Evolutionary conservation across 2,113 vertebrate genomes (phyloP).

Genomic region (Menura novaehollandiae): DNA sequence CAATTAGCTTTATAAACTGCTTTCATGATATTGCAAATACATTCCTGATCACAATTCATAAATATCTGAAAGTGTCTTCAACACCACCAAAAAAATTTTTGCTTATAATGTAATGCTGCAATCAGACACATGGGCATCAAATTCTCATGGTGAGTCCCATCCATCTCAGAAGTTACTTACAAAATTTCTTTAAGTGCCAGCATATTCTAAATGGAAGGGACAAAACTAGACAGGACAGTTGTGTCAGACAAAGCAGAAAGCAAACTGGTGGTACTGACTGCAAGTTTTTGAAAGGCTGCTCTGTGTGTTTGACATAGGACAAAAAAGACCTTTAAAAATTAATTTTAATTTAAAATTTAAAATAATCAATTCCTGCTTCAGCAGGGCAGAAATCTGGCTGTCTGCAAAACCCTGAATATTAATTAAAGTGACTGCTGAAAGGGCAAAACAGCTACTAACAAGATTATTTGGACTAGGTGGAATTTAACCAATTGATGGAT

Average conservation of each 20-base stretch:
- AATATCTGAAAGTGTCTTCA: neutral
- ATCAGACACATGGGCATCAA: neutral
- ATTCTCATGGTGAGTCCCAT: rapidly evolving
- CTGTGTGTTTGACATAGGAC: neutral
- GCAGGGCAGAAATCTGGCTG: neutral
- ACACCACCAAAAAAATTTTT: neutral
- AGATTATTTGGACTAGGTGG: constrained; percentile 48
- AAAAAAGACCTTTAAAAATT: neutral
- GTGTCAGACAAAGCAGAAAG: neutral
- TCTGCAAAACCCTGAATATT: constrained; percentile 15
- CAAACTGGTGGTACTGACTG: neutral
- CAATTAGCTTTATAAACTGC: neutral
- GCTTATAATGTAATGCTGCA: neutral
- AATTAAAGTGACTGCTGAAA: constrained; percentile 59
- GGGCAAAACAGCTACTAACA: constrained; percentile 46
- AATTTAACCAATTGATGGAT: constrained; percentile 63
- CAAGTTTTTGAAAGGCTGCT: neutral
- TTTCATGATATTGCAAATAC: neutral
- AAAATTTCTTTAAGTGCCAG: neutral
- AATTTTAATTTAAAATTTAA: neutral
- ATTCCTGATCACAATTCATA: neutral
- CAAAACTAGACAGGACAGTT: neutral
- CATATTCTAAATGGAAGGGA: neutral
- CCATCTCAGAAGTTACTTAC: neutral
- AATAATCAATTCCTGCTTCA: neutral